A percentile compares a stretch with the other conserved stretches of the same genome.
Conservation (phyloP, 2,888 invertebrate genomes). For the Petrolisthes manimaculis region DNA sequence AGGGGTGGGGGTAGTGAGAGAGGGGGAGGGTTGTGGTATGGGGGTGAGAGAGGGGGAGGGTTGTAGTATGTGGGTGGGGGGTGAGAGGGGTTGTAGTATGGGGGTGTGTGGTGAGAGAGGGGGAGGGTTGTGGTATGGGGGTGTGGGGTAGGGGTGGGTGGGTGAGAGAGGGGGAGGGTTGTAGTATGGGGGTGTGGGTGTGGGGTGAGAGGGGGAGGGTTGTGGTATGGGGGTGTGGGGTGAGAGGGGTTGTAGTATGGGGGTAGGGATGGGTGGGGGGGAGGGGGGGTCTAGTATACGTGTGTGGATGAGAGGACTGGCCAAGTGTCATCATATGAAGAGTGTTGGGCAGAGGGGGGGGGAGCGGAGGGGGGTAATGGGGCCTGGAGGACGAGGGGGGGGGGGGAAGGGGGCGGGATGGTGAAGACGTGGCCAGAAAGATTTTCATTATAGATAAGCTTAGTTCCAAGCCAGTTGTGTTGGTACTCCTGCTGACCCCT, state of each 20-base stretch:
- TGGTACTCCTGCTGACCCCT: not conserved
- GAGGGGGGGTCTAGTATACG: too few species aligned
- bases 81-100: not conserved
- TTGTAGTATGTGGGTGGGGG: not conserved
- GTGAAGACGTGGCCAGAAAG: not conserved
- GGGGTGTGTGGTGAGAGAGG: too few species aligned
- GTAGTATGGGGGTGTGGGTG: not conserved
- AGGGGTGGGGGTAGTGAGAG: not conserved
- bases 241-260: too few species aligned
- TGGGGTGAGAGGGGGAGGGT: not conserved
- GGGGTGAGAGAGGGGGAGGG: too few species aligned
- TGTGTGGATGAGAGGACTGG: not conserved
- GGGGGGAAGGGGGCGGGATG: not conserved
- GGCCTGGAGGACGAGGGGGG: not conserved
- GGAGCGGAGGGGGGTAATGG: not conserved
- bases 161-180: too few species aligned
- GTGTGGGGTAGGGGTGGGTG: too few species aligned
- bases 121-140: too few species aligned
- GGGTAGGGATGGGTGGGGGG: too few species aligned
- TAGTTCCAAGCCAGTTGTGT: constrained; percentile 10
- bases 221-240: not conserved
- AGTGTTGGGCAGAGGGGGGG: not conserved
- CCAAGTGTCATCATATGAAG: too few species aligned
- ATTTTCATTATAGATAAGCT: constrained; percentile 24
- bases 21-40: too few species aligned